Conservation (phyloP, 2,888 invertebrate genomes). For the Pinctada fucata region DNA sequence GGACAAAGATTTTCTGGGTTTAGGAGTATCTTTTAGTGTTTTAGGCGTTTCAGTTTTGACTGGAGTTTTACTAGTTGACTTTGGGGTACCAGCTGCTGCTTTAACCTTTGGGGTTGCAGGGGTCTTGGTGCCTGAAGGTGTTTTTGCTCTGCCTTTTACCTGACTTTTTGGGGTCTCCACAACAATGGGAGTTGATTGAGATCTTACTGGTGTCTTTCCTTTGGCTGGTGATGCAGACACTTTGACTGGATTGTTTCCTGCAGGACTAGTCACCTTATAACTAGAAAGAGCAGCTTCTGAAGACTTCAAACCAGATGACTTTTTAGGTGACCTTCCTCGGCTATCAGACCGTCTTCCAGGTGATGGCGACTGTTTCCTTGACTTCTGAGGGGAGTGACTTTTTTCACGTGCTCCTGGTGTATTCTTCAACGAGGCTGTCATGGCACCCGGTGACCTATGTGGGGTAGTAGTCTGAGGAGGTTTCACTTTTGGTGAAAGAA, state of each 20-base stretch:
- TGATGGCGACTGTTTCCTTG: background rate
- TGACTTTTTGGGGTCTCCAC: background rate
- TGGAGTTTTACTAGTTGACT: slow-evolving; percentile 6
- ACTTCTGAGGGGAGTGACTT: slow-evolving; percentile 23
- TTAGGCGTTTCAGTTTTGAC: background rate
- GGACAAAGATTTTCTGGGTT: background rate
- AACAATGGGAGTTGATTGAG: background rate
- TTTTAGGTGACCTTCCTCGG: slow-evolving; percentile 33
- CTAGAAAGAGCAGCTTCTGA: slow-evolving; percentile 29
- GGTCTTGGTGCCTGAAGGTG: slow-evolving; percentile 7
- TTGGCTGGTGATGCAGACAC: slow-evolving; percentile 21
- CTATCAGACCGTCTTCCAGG: background rate
- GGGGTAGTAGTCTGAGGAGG: slow-evolving; percentile 15
- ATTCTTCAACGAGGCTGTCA: slow-evolving; percentile 3
- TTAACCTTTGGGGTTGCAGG: slow-evolving; percentile 14
- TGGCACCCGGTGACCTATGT: slow-evolving; percentile 20
- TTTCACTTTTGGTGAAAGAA: slow-evolving; percentile 10
- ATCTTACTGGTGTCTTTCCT: slow-evolving; percentile 21
- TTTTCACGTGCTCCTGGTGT: slow-evolving; percentile 25
- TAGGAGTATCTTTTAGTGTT: slow-evolving; percentile 20
- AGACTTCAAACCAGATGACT: slow-evolving; percentile 30
- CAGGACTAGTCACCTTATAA: background rate
- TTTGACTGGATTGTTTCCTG: slow-evolving; percentile 24
- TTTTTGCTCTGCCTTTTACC: background rate
- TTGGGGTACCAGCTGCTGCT: background rate